Evolutionary conservation across 2,113 vertebrate genomes (phyloP).

Genomic region (Hydrochoerus hydrochaeris): DNA sequence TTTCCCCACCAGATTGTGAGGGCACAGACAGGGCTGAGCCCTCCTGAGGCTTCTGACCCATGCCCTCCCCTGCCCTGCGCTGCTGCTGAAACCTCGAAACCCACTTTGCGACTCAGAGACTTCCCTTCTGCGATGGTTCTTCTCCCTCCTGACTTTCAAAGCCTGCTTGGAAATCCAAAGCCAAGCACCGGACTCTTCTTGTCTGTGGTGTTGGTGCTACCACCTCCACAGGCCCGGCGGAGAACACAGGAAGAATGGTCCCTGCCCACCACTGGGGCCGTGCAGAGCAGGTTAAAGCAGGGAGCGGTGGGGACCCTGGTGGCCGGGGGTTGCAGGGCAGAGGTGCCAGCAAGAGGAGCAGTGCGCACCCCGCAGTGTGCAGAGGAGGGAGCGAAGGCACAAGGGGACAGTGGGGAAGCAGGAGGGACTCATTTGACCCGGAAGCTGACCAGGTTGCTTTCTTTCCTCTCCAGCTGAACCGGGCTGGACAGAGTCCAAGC

Average conservation of each 20-base stretch:
- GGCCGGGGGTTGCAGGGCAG: background rate
- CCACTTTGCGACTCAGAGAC: background rate
- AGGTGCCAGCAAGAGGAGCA: background rate
- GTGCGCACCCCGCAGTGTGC: background rate
- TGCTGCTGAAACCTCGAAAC: background rate
- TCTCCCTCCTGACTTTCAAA: background rate
- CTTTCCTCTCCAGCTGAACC: background rate
- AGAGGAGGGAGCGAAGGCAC: background rate
- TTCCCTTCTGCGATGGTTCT: background rate
- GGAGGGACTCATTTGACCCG: background rate
- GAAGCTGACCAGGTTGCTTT: background rate
- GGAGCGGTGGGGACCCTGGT: background rate
- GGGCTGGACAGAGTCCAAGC: background rate
- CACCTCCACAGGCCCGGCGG: background rate
- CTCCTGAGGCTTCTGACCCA: background rate
- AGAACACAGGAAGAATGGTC: background rate
- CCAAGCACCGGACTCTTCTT: background rate
- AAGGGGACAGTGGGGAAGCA: accelerated
- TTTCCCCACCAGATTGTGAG: too few relatives aligned
- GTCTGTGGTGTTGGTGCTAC: background rate
- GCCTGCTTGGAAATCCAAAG: background rate
- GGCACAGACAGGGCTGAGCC: too few relatives aligned
- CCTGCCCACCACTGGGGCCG: background rate
- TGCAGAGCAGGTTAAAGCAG: background rate
- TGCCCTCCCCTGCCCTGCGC: background rate